These are phyloP conservation scores for Micromussa lordhowensis DNA, from an alignment of 92 coral and sea anemone species.

Conservation along the genomic window DNA sequence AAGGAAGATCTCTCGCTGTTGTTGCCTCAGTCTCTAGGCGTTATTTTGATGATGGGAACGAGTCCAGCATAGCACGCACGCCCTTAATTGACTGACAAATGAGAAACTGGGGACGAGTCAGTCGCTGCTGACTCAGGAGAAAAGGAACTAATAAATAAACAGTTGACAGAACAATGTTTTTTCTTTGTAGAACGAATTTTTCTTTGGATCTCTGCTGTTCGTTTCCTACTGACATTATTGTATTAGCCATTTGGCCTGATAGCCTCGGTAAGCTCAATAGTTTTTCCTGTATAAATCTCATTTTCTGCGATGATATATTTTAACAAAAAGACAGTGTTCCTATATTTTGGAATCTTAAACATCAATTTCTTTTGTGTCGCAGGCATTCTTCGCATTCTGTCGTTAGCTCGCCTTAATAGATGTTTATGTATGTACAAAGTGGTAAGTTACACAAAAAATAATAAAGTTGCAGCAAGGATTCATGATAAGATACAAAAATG, in stretches of 20 bases:
- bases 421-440: conserved; percentile 79
- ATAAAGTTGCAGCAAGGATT: too few relatives aligned
- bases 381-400: conserved; percentile 78
- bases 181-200: conserved; percentile 65
- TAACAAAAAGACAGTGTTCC: not conserved
- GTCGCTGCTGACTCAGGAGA: too few relatives aligned
- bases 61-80: too few relatives aligned
- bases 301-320: too few relatives aligned
- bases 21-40: too few relatives aligned
- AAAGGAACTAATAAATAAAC: too few relatives aligned
- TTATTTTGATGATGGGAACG: too few relatives aligned
- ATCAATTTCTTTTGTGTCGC: not conserved
- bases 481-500: too few relatives aligned
- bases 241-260: conserved; percentile 77
- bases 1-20: too few relatives aligned
- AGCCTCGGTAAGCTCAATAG: conserved; percentile 58
- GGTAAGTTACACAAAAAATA: too few relatives aligned
- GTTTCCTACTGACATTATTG: conserved; percentile 75
- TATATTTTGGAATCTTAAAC: not conserved
- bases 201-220: conserved; percentile 73
- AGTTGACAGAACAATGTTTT: not conserved
- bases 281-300: too few relatives aligned
- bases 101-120: not conserved
- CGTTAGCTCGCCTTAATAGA: conserved; percentile 81
- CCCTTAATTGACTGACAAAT: too few relatives aligned